phyloP scores from a whole-genome alignment of 1,140 invertebrate species.

The Muscidifurax raptorellus region DNA sequence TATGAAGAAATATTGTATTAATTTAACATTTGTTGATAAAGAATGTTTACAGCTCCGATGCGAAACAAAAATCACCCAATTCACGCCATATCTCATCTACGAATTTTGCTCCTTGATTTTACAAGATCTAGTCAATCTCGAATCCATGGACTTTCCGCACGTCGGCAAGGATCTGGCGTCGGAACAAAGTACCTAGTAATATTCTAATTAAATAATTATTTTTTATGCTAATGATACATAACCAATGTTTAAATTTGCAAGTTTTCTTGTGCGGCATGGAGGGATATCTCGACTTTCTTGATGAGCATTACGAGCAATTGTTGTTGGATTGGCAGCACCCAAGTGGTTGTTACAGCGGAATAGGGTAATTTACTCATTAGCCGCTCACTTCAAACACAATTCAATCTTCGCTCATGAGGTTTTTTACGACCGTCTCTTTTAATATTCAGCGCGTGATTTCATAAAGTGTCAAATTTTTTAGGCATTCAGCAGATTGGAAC shows the following conservation, averaged over 20 bases:
- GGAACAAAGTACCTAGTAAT: conserved; percentile 67
- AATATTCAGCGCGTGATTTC: too few relatives aligned
- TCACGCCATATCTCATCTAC: conserved; percentile 54
- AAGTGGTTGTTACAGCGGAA: conserved; percentile 63
- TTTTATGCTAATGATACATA: too few relatives aligned
- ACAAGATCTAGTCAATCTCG: conserved; percentile 63
- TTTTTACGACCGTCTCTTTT: too few relatives aligned
- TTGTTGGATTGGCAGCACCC: conserved; percentile 62
- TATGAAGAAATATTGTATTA: background rate
- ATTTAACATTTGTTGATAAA: background rate
- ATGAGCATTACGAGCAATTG: conserved; percentile 59
- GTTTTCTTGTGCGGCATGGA: conserved; percentile 71
- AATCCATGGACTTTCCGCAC: conserved; percentile 60
- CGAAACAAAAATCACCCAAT: conserved; percentile 8
- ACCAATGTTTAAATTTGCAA: conserved; percentile 47
- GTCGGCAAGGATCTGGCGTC: conserved; percentile 63
- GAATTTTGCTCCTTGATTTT: conserved; percentile 65
- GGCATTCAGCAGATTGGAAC: background rate
- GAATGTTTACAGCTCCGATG: conserved; percentile 58
- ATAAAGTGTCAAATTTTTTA: background rate
- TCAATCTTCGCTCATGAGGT: background rate
- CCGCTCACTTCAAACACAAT: background rate
- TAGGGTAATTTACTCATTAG: conserved; percentile 52
- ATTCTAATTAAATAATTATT: too few relatives aligned
- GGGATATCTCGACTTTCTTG: conserved; percentile 66